Evolutionary conservation across 2,113 vertebrate genomes (phyloP).

Genomic region (Engraulis encrasicolus): DNA sequence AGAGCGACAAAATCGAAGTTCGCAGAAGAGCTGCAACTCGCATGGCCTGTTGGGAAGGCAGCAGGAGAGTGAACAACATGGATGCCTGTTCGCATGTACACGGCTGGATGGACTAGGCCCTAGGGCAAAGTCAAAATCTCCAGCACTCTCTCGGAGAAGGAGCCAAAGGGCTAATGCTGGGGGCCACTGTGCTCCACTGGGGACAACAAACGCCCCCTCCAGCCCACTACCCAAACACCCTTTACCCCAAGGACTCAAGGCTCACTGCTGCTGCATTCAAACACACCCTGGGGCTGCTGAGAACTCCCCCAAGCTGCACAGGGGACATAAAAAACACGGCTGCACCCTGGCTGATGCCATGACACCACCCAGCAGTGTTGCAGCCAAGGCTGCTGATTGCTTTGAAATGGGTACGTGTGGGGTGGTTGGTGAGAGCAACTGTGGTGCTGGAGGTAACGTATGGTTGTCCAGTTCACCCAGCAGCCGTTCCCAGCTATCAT

Average conservation of each 20-base stretch:
- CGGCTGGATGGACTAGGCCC: constrained; percentile 75
- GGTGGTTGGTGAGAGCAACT: constrained; percentile 68
- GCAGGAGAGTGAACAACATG: constrained; percentile 74
- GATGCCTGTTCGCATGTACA: constrained; percentile 74
- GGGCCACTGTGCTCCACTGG: constrained; percentile 83
- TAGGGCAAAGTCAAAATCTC: constrained; percentile 26
- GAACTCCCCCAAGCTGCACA: constrained; percentile 61
- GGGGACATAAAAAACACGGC: constrained; percentile 47
- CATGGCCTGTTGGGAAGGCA: constrained; percentile 36
- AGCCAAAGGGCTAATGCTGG: constrained; percentile 87
- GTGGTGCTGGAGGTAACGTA: constrained; percentile 69
- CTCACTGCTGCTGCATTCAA: constrained; percentile 68
- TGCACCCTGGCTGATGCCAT: constrained; percentile 35
- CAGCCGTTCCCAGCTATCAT: too few relatives aligned
- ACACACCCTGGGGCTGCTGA: constrained; percentile 54
- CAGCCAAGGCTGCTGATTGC: constrained; percentile 37
- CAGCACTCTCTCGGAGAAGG: constrained; percentile 69
- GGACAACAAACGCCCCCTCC: constrained; percentile 71
- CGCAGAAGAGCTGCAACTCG: constrained; percentile 39
- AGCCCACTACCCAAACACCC: constrained; percentile 81
- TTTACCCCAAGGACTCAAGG: constrained; percentile 67
- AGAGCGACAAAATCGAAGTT: constrained; percentile 1
- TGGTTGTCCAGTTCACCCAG: constrained; percentile 81
- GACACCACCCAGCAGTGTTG: not conserved
- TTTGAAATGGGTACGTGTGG: not conserved